These are phyloP conservation scores for Corythoichthys intestinalis DNA, from an alignment of 2,113 vertebrate genomes.

Conservation along the genomic window DNA sequence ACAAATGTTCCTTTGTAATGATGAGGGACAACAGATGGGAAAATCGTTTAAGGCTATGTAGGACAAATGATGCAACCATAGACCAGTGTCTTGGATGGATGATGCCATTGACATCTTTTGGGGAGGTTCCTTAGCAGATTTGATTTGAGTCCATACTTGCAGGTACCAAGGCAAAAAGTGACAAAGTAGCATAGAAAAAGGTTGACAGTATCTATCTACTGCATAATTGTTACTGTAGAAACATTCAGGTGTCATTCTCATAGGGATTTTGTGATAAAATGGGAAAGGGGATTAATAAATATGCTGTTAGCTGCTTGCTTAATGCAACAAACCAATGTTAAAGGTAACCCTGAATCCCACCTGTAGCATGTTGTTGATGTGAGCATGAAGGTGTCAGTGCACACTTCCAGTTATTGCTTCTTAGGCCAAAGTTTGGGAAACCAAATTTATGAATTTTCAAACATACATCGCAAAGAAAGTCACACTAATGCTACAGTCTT, in stretches of 20 bases:
- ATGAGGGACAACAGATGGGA: not conserved
- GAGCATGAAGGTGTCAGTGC: not conserved
- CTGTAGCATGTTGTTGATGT: not conserved
- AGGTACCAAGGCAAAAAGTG: not conserved
- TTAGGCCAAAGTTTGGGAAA: not conserved
- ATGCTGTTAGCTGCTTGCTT: not conserved
- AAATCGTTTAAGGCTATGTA: not conserved
- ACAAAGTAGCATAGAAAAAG: not conserved
- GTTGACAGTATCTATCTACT: not conserved
- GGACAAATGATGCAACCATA: not conserved
- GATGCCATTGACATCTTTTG: not conserved
- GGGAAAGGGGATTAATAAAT: not conserved
- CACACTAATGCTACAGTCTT: not conserved
- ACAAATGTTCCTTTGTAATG: conserved; percentile 2
- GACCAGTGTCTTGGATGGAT: not conserved
- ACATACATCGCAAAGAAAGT: not conserved
- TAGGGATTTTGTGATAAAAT: conserved; percentile 15
- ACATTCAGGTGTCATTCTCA: conserved; percentile 53
- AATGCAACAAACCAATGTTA: not conserved
- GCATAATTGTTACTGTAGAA: not conserved
- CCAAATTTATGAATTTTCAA: not conserved
- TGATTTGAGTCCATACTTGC: not conserved
- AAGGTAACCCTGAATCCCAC: not conserved
- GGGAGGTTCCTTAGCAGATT: not conserved
- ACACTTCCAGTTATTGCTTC: not conserved